Evolutionary conservation across 2,888 invertebrate genomes (phyloP), one percentile per base, ranked within the genome.

Genomic region (Crioceris asparagi): DNA sequence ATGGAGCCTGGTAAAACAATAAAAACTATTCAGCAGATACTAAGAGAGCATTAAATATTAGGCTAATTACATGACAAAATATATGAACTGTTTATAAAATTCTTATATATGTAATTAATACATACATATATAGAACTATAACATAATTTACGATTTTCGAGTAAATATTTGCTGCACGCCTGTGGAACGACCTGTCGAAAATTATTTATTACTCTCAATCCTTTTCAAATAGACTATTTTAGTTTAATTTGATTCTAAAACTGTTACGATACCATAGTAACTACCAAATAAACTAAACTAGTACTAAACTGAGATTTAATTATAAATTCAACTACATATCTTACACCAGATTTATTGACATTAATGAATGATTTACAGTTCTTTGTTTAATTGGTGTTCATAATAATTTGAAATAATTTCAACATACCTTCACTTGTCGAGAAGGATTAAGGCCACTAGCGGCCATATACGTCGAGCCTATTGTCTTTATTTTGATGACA

Each of bases 391-490:
- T 7, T 6, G 10, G 21, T 10, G 10, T 21, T 21, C 6, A 21
- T 6, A 21, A 21, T 21, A 21, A 21, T 21, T 21, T 21, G 10
- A 21, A 21, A 10, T n/a, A n/a, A n/a, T n/a, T n/a, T 12, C 2
- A 12, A 4, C 39, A 50, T 57, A 74, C 74, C 62, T 74, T 73
- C 2, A 72, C 67, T 52, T 70, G 67, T 41, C 71, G 67, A n/a
- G 73, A 74, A n/a, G 83, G 78, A 57, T 84, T 85, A 52, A 92
- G 72, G 49, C 91, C 91, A 59, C 91, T 90, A 6, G 94, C 94
- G 30, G 92, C 92, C 92, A 92, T 92, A 59, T 92, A 92, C 0
- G 92, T 91, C 1, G 91, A 90, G 29, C 91, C 85, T 56, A 92
- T 92, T 7, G 92, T 92, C 67, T 92, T 92, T 45, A 92, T 92